These are phyloP conservation scores for Corythornis madagascariensis DNA, from an alignment of 2,113 vertebrate species.

Conservation along the genomic window DNA sequence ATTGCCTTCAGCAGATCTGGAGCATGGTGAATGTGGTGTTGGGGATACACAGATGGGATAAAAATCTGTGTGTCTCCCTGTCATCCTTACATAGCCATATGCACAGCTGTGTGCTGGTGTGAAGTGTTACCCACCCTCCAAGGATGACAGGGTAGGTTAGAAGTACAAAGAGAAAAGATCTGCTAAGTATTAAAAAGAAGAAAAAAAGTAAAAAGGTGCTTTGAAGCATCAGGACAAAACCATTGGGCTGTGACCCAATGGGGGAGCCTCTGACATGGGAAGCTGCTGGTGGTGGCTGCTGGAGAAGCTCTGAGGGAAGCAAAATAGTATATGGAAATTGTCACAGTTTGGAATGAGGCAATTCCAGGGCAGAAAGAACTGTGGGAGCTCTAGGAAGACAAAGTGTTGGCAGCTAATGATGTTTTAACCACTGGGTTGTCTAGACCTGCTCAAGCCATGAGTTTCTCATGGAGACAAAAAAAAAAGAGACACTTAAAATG, in stretches of 20 bases:
- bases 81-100: background rate
- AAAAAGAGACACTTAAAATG: background rate
- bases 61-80: background rate
- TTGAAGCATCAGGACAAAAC: background rate
- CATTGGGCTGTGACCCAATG: too few species aligned
- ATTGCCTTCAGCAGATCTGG: slow-evolving; percentile 12
- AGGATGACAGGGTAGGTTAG: background rate
- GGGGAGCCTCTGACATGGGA: background rate
- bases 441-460: slow-evolving; percentile 48
- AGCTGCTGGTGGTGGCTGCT: background rate
- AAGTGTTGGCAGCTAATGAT: slow-evolving; percentile 40
- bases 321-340: slow-evolving; percentile 22
- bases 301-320: background rate
- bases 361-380: slow-evolving; percentile 8
- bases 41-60: background rate
- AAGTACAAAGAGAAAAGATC: background rate
- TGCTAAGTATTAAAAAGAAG: background rate
- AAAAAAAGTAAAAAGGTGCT: background rate
- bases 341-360: slow-evolving; percentile 14
- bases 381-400: slow-evolving; percentile 39
- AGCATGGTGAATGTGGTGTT: background rate
- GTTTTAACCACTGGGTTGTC: slow-evolving; percentile 51
- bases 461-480: slow-evolving; percentile 48
- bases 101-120: background rate
- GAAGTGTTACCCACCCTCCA: background rate